A percentile compares a stretch with the other conserved stretches of the same genome.
phyloP scores from a whole-genome alignment of 2,797 vertebrate genomes.

The Crocidura indochinensis region DNA sequence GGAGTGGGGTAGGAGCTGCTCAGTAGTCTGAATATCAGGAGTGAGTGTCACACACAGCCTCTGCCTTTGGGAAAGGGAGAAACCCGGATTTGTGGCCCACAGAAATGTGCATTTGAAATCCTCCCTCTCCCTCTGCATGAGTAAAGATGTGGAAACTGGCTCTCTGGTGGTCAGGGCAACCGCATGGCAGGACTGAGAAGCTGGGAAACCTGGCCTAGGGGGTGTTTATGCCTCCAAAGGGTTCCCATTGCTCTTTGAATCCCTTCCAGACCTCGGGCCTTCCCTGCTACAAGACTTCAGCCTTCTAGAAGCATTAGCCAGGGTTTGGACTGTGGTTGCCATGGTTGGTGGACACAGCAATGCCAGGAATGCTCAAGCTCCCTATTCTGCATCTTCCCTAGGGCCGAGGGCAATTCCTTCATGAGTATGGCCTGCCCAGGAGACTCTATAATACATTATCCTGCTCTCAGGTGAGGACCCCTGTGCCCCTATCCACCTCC shows the following conservation, averaged over 20 bases:
- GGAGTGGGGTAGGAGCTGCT: not conserved
- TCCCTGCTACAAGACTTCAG: not conserved
- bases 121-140: not conserved
- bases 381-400: not conserved
- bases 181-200: not conserved
- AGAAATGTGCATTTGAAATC: not conserved
- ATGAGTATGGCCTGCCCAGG: not conserved
- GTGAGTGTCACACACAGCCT: not conserved
- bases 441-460: not conserved
- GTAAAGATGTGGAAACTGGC: rapidly evolving
- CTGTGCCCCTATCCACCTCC: not conserved
- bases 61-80: not conserved
- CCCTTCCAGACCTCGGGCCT: not conserved
- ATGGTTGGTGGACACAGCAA: not conserved
- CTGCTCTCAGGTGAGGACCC: not conserved
- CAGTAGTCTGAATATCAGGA: not conserved
- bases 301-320: not conserved
- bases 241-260: no score
- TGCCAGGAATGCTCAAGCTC: slow-evolving; percentile 45
- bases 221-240: not conserved
- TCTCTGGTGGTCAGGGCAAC: no score
- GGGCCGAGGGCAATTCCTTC: not conserved
- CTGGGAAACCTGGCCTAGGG: rapidly evolving
- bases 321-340: not conserved
- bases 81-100: not conserved